Evolutionary conservation across 2,797 vertebrate genomes (phyloP).

Genomic region (Stomatorhinus walkeri): DNA sequence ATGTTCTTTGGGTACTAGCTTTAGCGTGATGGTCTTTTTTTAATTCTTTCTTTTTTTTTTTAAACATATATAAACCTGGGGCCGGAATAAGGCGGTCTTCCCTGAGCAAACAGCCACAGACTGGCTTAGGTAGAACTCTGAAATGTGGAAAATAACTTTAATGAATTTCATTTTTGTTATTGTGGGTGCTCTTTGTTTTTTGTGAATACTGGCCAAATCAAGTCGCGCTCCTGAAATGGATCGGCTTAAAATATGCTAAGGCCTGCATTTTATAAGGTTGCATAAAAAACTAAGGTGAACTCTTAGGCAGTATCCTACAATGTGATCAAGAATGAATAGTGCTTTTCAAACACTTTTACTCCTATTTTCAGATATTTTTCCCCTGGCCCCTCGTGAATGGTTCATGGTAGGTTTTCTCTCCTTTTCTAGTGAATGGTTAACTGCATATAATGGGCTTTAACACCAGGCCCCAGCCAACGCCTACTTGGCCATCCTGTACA

Average conservation of each 20-base stretch:
- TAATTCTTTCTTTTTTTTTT: neutral
- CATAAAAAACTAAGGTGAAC: neutral
- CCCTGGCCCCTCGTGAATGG: neutral
- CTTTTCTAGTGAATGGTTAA: slow-evolving; percentile 21
- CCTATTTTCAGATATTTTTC: neutral
- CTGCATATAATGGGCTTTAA: slow-evolving; percentile 11
- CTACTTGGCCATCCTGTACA: neutral
- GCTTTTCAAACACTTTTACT: slow-evolving; percentile 1
- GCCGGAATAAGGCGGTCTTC: neutral
- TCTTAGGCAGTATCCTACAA: neutral
- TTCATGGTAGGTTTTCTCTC: neutral
- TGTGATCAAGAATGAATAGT: neutral
- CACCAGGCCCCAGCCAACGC: slow-evolving; percentile 22
- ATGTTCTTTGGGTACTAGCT: neutral
- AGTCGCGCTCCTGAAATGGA: neutral
- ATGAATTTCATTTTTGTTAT: neutral
- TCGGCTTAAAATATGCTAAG: neutral
- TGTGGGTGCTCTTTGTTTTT: neutral
- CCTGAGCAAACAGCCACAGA: neutral
- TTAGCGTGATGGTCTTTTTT: neutral
- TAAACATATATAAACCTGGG: neutral
- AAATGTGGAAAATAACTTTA: neutral
- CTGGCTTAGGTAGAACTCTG: neutral
- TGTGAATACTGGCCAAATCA: neutral
- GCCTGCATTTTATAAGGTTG: slow-evolving; percentile 1